Evolutionary conservation across 2,113 vertebrate genomes (phyloP).

Genomic region (Synchiropus splendidus): DNA sequence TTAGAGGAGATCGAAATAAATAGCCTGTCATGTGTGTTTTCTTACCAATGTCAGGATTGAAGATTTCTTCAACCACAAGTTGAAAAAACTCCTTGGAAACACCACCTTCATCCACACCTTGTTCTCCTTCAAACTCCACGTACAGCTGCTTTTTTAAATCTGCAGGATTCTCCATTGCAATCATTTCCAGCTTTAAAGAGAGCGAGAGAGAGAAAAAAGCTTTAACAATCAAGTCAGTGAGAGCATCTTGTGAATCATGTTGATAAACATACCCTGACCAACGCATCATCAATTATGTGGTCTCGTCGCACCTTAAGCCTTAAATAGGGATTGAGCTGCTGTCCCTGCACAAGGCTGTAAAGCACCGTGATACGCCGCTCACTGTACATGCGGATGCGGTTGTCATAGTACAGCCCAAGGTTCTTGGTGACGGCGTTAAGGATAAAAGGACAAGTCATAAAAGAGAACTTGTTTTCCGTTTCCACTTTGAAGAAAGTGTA

Average conservation of each 20-base stretch:
- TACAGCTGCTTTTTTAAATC: conserved; percentile 98
- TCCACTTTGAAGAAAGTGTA: conserved; percentile 99
- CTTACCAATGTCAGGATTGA: conserved; percentile 97
- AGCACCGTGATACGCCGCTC: conserved; percentile 95
- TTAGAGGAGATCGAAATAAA: no score
- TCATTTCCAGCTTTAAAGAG: conserved; percentile 81
- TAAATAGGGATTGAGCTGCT: conserved; percentile 94
- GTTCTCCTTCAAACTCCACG: conserved; percentile 98
- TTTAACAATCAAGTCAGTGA: neutral
- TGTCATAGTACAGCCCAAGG: conserved; percentile 96
- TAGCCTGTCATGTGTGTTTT: neutral
- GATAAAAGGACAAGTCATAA: conserved; percentile 98
- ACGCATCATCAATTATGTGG: conserved; percentile 95
- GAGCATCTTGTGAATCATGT: neutral
- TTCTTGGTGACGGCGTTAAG: conserved; percentile 98
- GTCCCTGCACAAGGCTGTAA: conserved; percentile 96
- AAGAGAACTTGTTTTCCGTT: conserved; percentile 98
- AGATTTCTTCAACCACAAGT: conserved; percentile 97
- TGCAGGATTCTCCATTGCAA: conserved; percentile 98
- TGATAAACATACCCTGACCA: conserved; percentile 83
- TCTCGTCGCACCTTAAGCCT: conserved; percentile 92
- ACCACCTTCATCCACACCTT: conserved; percentile 97
- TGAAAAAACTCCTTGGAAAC: conserved; percentile 99
- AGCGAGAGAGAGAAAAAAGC: no score
- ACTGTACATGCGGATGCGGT: conserved; percentile 99